Conservation (phyloP, 53 echinoderm and acorn worm species). For the Pentamera pediparva region DNA sequence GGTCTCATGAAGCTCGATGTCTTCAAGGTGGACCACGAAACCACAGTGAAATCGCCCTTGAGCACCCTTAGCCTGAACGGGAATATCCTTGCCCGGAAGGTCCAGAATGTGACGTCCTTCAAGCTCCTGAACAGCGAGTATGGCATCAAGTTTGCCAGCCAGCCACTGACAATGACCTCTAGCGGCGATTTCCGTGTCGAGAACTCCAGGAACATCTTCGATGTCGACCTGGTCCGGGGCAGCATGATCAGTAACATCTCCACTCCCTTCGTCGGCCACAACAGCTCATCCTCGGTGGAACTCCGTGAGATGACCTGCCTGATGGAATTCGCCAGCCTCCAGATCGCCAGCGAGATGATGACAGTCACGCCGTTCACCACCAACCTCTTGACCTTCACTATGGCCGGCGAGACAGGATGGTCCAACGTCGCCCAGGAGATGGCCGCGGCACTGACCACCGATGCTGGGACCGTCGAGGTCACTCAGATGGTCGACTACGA, state of each 20-base stretch:
- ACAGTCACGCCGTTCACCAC: slow-evolving; percentile 42
- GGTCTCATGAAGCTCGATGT: slow-evolving; percentile 32
- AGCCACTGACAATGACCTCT: slow-evolving; percentile 43
- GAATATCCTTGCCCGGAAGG: not conserved
- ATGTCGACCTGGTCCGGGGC: slow-evolving; percentile 40
- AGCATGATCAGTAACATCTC: slow-evolving; percentile 35
- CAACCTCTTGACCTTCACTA: slow-evolving; percentile 8
- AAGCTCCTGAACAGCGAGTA: slow-evolving; percentile 16
- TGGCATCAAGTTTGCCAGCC: not conserved
- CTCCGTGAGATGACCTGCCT: slow-evolving; percentile 36
- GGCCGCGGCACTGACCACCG: slow-evolving; percentile 28
- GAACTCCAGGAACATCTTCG: slow-evolving; percentile 51
- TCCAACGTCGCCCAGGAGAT: slow-evolving; percentile 24
- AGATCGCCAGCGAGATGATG: slow-evolving; percentile 47
- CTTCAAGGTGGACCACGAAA: slow-evolving; percentile 5
- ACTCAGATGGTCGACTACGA: slow-evolving; percentile 38
- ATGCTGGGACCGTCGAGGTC: slow-evolving; percentile 32
- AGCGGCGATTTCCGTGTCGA: slow-evolving; percentile 44
- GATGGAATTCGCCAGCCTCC: slow-evolving; percentile 12
- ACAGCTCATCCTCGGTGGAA: not conserved
- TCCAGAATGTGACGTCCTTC: slow-evolving; percentile 45
- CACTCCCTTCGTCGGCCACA: not conserved
- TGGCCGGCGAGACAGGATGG: slow-evolving; percentile 8
- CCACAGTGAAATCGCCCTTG: not conserved
- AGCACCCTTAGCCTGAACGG: not conserved